phyloP scores from a whole-genome alignment of 2,113 vertebrate species.

The Halichoeres trimaculatus region DNA sequence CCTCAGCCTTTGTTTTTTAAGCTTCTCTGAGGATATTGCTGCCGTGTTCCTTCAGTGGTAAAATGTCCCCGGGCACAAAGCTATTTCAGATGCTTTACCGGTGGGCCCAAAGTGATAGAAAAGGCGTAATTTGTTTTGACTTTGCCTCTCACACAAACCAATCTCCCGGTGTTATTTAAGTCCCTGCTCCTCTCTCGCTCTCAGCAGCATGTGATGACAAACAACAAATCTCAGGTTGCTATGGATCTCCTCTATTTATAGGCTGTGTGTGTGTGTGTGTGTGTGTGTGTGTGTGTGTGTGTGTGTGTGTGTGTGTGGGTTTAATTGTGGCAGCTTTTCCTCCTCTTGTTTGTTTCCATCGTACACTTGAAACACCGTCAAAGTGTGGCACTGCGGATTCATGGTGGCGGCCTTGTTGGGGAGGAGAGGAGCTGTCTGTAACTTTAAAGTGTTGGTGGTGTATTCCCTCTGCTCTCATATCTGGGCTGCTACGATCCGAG shows the following conservation, averaged over 20 bases:
- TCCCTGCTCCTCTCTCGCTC: conserved; percentile 69
- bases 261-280: conserved; percentile 51
- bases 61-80: conserved; percentile 78
- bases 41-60: conserved; percentile 76
- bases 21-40: conserved; percentile 72
- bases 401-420: no score
- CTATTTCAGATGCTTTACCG: conserved; percentile 82
- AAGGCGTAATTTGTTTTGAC: conserved; percentile 83
- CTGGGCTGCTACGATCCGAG: conserved; percentile 68
- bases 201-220: conserved; percentile 72
- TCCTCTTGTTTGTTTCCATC: conserved; percentile 44
- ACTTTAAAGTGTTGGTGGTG: conserved; percentile 70
- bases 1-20: conserved; percentile 62
- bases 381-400: conserved; percentile 51
- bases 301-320: neutral
- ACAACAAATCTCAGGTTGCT: conserved; percentile 80
- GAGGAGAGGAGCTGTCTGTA: conserved; percentile 56
- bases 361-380: conserved; percentile 49
- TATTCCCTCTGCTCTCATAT: conserved; percentile 77
- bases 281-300: conserved; percentile 6
- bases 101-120: conserved; percentile 78
- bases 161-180: conserved; percentile 81
- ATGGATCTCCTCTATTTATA: conserved; percentile 80
- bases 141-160: conserved; percentile 80
- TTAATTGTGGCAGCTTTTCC: conserved; percentile 38